Evolutionary conservation across 1,140 invertebrate species (phyloP).

Genomic region (Carposina sasakii): DNA sequence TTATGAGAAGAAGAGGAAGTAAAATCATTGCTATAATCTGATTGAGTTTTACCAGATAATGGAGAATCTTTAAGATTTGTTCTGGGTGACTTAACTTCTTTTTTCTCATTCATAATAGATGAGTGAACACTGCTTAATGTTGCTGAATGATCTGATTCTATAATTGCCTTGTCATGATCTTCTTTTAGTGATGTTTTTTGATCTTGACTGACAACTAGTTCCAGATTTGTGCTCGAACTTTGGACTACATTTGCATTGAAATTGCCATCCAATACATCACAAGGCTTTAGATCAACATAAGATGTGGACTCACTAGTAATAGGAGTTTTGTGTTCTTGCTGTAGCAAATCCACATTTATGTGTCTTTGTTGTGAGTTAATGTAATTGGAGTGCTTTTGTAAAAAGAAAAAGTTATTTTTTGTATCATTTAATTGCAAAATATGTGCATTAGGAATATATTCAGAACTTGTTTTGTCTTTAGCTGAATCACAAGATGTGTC

Average conservation of each 20-base stretch:
- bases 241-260: too few species aligned
- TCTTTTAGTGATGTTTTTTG: too few species aligned
- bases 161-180: too few species aligned
- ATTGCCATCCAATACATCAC: constrained; percentile 44
- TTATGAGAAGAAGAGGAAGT: constrained; percentile 36
- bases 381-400: too few species aligned
- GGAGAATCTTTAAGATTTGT: constrained; percentile 26
- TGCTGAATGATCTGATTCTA: constrained; percentile 24
- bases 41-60: constrained; percentile 39
- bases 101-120: constrained; percentile 29
- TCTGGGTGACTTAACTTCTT: constrained; percentile 22
- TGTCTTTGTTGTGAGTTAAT: too few species aligned
- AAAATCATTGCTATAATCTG: constrained; percentile 60
- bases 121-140: constrained; percentile 32
- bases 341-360: too few species aligned
- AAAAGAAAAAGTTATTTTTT: too few species aligned
- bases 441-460: constrained; percentile 57
- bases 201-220: too few species aligned
- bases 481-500: constrained; percentile 62
- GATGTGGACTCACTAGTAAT: constrained; percentile 62
- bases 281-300: constrained; percentile 54
- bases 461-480: constrained; percentile 53
- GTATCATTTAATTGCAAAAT: too few species aligned
- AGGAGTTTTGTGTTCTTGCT: too few species aligned
- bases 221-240: too few species aligned